Conservation (phyloP, 2,888 invertebrate genomes). For the Patella pellucida region DNA sequence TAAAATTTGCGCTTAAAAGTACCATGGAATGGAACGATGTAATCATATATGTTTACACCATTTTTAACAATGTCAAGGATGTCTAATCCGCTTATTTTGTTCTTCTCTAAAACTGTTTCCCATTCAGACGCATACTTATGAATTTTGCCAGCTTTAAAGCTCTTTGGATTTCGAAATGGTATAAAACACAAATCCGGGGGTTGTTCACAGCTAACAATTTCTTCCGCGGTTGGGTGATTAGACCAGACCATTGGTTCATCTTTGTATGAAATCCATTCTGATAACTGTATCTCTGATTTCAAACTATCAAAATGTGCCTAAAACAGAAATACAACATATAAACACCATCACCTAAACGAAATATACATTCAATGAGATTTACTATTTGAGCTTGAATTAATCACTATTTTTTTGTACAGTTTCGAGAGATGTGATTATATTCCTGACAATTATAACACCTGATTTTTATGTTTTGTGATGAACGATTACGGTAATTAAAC, state of each 20-base stretch:
- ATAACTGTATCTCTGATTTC: too few species aligned
- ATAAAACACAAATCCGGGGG: too few species aligned
- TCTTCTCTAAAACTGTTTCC: constrained; percentile 18
- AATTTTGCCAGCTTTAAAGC: constrained; percentile 25
- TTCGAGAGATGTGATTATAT: too few species aligned
- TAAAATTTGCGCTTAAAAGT: constrained; percentile 26
- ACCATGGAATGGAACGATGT: constrained; percentile 26
- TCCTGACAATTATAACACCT: too few species aligned
- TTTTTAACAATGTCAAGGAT: constrained; percentile 1
- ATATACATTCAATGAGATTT: too few species aligned
- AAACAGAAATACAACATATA: too few species aligned
- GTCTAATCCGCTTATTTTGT: constrained; percentile 1
- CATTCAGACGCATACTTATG: constrained; percentile 21
- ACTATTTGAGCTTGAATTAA: too few species aligned
- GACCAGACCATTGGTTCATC: constrained; percentile 26
- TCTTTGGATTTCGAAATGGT: constrained; percentile 27
- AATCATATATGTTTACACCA: constrained; percentile 1
- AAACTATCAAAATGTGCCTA: too few species aligned
- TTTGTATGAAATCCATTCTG: background rate
- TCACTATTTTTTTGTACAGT: too few species aligned
- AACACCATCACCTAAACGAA: too few species aligned
- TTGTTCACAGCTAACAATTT: constrained; percentile 18
- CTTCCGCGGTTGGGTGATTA: constrained; percentile 18
- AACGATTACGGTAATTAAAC: too few species aligned
- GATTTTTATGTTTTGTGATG: too few species aligned